These are phyloP conservation scores for Falco punctatus DNA, from an alignment of 2,113 vertebrate species.

Conservation along the genomic window DNA sequence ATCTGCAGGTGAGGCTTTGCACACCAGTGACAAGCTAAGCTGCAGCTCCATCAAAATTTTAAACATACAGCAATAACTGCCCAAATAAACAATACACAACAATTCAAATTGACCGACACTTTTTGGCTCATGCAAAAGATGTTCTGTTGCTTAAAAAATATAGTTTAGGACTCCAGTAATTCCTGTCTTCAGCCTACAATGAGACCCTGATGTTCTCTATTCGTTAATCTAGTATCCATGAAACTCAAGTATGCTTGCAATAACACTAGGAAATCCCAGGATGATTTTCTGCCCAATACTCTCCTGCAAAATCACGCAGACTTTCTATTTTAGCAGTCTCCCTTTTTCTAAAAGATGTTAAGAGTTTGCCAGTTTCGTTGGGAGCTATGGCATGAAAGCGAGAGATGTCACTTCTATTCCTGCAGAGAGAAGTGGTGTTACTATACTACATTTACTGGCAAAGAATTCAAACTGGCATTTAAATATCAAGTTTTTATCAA, in stretches of 20 bases:
- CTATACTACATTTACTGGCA: neutral
- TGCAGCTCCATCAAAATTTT: neutral
- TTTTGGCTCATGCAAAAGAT: neutral
- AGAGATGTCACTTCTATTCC: neutral
- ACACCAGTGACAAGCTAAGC: conserved; percentile 61
- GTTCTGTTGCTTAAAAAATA: neutral
- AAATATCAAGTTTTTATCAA: neutral
- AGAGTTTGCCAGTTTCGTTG: neutral
- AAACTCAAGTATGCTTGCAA: neutral
- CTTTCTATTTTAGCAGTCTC: neutral
- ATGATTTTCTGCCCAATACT: neutral
- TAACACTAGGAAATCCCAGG: neutral
- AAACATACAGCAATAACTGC: neutral
- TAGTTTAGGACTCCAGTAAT: neutral
- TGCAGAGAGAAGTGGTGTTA: neutral
- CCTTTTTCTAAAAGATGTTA: neutral
- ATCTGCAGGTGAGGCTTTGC: conserved; percentile 41
- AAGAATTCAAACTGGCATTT: neutral
- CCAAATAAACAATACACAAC: neutral
- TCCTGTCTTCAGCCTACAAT: neutral
- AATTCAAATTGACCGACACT: neutral
- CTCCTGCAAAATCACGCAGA: neutral
- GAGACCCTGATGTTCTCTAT: neutral
- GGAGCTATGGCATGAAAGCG: neutral
- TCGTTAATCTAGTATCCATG: neutral